Percentiles rank a stretch among this genome's conserved stretches.
These are phyloP conservation scores for Ibycter americanus DNA, from an alignment of 2,797 vertebrate genomes.

Conservation along the genomic window DNA sequence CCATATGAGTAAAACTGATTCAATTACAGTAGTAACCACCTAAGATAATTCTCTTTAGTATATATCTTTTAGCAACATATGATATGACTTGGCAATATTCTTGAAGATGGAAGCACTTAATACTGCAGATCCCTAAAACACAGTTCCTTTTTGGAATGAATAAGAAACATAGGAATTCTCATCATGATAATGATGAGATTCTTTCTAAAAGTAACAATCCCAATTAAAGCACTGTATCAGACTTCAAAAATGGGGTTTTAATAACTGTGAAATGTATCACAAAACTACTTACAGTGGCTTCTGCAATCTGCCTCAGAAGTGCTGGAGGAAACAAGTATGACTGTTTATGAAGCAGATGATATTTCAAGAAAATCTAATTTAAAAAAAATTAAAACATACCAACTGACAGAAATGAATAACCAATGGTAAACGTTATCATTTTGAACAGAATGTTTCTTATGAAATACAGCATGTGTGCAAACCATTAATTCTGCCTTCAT, in stretches of 20 bases:
- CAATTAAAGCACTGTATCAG: neutral
- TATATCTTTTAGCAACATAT: neutral
- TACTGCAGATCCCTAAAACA: neutral
- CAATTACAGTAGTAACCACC: neutral
- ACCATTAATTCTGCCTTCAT: constrained; percentile 5
- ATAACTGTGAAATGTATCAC: neutral
- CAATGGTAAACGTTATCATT: neutral
- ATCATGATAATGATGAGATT: neutral
- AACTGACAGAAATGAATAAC: constrained; percentile 19
- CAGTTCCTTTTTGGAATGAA: neutral
- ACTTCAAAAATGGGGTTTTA: neutral
- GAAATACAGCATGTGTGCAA: constrained; percentile 13
- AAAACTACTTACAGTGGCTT: neutral
- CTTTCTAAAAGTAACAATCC: neutral
- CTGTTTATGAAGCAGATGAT: neutral
- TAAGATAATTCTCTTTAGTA: neutral
- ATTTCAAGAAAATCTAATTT: constrained; percentile 20
- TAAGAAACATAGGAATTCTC: neutral
- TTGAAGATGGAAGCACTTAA: neutral
- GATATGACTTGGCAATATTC: neutral
- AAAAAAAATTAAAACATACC: neutral
- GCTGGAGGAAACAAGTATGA: neutral
- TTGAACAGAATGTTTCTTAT: constrained; percentile 31
- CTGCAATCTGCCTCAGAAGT: neutral
- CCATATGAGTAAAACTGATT: neutral